A percentile compares a stretch with the other conserved stretches of the same genome.
These are phyloP conservation scores for Blennius ocellaris DNA, from an alignment of 2,113 vertebrate species.

Conservation along the genomic window DNA sequence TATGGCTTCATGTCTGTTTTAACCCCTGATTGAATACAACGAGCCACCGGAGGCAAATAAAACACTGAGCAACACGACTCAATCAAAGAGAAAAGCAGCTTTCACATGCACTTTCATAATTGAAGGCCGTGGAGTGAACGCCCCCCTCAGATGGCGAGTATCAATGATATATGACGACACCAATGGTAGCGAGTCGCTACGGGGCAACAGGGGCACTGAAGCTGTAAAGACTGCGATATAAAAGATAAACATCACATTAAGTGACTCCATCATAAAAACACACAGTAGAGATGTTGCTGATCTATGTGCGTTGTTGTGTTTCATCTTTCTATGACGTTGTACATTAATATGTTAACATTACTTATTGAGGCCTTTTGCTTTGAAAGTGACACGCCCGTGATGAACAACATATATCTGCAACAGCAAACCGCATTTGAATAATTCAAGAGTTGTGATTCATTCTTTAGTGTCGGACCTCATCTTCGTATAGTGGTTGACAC, in stretches of 20 bases:
- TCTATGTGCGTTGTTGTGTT: too few species aligned
- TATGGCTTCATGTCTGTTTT: slow-evolving; percentile 27
- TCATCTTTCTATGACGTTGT: too few species aligned
- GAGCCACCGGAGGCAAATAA: slow-evolving; percentile 48
- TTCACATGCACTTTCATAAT: slow-evolving; percentile 61
- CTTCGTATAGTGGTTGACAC: too few species aligned
- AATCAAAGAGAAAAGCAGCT: slow-evolving; percentile 37
- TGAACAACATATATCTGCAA: too few species aligned
- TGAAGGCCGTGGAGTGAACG: slow-evolving; percentile 29
- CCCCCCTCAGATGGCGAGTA: slow-evolving; percentile 34
- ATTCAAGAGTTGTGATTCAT: too few species aligned
- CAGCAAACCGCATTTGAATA: too few species aligned
- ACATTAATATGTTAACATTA: too few species aligned
- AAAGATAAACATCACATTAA: background rate
- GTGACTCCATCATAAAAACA: too few species aligned
- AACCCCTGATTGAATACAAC: background rate
- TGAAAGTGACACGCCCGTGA: too few species aligned
- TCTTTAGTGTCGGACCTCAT: too few species aligned
- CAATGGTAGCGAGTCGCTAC: slow-evolving; percentile 22
- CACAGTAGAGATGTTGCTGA: too few species aligned
- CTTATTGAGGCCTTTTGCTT: too few species aligned
- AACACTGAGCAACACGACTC: slow-evolving; percentile 16
- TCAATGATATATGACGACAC: slow-evolving; percentile 43
- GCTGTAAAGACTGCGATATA: background rate
- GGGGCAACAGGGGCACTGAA: background rate